Conservation (phyloP, 2,888 invertebrate species). For the Oscheius sp. region DNA sequence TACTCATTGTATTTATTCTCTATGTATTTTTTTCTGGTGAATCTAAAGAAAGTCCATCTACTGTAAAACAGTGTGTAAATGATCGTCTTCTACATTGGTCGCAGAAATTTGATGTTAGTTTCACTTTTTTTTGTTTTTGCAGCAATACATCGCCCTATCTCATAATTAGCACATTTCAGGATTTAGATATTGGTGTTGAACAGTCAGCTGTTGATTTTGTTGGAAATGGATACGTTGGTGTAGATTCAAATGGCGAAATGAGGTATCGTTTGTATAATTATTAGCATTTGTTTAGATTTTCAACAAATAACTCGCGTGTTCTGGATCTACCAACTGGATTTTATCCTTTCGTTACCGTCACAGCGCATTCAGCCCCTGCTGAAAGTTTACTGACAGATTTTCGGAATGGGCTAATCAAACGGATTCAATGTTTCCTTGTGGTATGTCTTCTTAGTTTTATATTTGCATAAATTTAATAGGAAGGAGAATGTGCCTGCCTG, state of each 20-base stretch:
- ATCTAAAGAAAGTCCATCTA: slow-evolving; percentile 24
- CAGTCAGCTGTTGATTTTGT: slow-evolving; percentile 58
- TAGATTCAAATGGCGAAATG: slow-evolving; percentile 56
- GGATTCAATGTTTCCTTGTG: slow-evolving; percentile 47
- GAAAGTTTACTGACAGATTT: slow-evolving; percentile 46
- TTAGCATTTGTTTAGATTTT: slow-evolving; percentile 18
- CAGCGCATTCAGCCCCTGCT: slow-evolving; percentile 21
- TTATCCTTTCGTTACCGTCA: slow-evolving; percentile 41
- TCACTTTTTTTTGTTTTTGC: background rate
- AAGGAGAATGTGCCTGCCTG: slow-evolving; percentile 65
- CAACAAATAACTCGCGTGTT: slow-evolving; percentile 35
- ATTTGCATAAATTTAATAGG: slow-evolving; percentile 42
- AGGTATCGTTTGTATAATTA: slow-evolving; percentile 14
- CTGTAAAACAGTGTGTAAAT: slow-evolving; percentile 38
- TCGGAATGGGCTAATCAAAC: slow-evolving; percentile 44
- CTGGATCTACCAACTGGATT: slow-evolving; percentile 45
- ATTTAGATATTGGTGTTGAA: slow-evolving; percentile 46
- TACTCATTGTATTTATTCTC: slow-evolving; percentile 38
- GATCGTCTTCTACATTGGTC: slow-evolving; percentile 33
- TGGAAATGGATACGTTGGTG: slow-evolving; percentile 67
- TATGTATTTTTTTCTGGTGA: slow-evolving; percentile 28
- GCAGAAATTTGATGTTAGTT: slow-evolving; percentile 40
- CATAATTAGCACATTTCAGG: slow-evolving; percentile 37
- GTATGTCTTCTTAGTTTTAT: slow-evolving; percentile 16
- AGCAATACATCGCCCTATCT: too few relatives aligned